Evolutionary conservation across 2,113 vertebrate species (phyloP).

Genomic region (Theristicus caerulescens): DNA sequence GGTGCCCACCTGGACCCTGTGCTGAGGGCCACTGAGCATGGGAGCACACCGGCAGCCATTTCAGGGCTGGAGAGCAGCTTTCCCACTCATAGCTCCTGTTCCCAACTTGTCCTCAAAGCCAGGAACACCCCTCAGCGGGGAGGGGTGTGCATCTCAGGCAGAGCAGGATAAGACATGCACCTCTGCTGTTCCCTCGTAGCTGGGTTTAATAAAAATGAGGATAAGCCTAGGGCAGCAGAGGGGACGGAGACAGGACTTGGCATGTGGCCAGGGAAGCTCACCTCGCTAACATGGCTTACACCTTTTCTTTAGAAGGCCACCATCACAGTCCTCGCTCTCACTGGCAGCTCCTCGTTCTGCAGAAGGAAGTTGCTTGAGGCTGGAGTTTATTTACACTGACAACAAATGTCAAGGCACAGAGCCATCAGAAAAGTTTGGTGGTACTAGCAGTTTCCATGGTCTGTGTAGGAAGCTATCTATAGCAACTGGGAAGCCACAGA

Average conservation of each 20-base stretch:
- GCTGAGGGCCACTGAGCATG: no score
- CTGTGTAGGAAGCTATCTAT: background rate
- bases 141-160: background rate
- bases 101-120: accelerated
- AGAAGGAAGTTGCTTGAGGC: background rate
- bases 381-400: background rate
- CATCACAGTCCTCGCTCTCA: background rate
- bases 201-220: accelerated
- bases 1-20: accelerated
- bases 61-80: background rate
- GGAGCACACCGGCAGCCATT: accelerated
- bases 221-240: background rate
- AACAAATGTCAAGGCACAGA: background rate
- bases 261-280: background rate
- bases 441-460: background rate
- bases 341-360: background rate
- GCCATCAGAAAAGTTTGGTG: background rate
- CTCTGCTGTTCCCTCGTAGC: background rate
- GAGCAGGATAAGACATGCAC: accelerated
- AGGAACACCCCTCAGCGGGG: accelerated
- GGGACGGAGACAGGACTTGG: background rate
- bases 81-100: accelerated
- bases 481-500: background rate
- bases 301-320: background rate
- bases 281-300: accelerated